A percentile compares a stretch with the other conserved stretches of the same genome.
phyloP scores from a whole-genome alignment of 2,888 invertebrate genomes.

The Griposia aprilina region DNA sequence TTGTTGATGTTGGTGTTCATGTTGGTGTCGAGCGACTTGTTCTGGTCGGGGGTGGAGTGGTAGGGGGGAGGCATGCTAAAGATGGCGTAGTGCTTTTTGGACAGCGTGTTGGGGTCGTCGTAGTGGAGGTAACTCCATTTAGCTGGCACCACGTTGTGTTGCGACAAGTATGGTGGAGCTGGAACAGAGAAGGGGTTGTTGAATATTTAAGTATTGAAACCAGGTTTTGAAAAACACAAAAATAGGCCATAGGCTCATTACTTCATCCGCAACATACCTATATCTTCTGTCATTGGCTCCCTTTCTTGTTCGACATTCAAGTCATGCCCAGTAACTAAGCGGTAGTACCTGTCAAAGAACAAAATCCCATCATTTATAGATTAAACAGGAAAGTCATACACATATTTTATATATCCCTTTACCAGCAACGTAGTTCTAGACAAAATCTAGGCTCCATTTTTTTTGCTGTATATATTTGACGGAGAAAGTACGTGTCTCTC shows the following conservation, averaged over 20 bases:
- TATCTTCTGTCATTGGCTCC: conserved; percentile 92
- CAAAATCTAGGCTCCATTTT: neutral
- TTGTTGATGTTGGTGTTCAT: conserved; percentile 93
- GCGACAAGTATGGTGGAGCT: conserved; percentile 95
- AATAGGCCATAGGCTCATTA: no score
- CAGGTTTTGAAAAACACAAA: neutral
- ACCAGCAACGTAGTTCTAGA: neutral
- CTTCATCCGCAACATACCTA: conserved; percentile 78
- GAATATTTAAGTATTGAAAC: no score
- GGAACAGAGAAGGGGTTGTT: conserved; percentile 71
- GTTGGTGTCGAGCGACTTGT: conserved; percentile 91
- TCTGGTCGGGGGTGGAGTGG: conserved; percentile 91
- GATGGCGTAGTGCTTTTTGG: conserved; percentile 92
- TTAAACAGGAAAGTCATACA: neutral
- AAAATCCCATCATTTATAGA: neutral
- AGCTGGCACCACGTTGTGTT: conserved; percentile 95
- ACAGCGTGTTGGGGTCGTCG: conserved; percentile 85
- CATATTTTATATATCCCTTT: neutral
- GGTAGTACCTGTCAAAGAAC: conserved; percentile 90
- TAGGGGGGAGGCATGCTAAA: conserved; percentile 95
- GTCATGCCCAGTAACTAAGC: conserved; percentile 91
- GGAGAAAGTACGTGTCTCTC: no score
- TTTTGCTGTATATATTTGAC: no score
- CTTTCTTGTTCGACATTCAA: conserved; percentile 93
- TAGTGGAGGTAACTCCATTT: conserved; percentile 94